Evolutionary conservation across 2,888 invertebrate genomes (phyloP), one percentile per base, ranked within the genome.

Genomic region (Cephus runcator): DNA sequence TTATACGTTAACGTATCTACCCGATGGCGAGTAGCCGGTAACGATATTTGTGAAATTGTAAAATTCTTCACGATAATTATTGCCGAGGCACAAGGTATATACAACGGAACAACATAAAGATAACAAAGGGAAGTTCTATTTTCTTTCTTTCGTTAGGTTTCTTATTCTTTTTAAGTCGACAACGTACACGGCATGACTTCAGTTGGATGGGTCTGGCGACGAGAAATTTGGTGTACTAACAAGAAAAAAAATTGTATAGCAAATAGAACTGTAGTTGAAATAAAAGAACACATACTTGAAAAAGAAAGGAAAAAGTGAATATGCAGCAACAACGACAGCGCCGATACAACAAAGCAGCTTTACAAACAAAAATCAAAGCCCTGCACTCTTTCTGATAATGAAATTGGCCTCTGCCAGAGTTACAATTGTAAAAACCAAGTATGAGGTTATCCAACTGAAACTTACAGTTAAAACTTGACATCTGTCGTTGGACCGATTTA

Each of bases 191-290:
- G 74, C n/a, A 76, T 78, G 78, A 75, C 76, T 78, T 76, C 76
- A 78, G 71, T 78, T 78, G 15, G 73, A 83, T 80, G 80, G 83
- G 79, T 80, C 83, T 85, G 82, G 85, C 79, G 85, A 81, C 82
- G 83, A 84, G 80, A 82, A 71, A 76, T 83, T 87, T 86, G 85
- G 84, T 88, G 88, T 89, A 88, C 82, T 85, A 85, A 87, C 82
- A 81, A 84, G 81, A 85, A 83, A 77, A 79, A 79, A 88, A 86
- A 88, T 87, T 90, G 90, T 90, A 90, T 90, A 90, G 86, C 85
- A 86, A 87, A 84, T 89, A 90, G 89, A 84, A 84, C 80, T 88
- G 86, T 87, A 87, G 88, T 83, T 87, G 87, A 87, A 90, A 88
- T 90, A 89, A 89, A 89, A 87, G 81, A 76, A 86, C 81, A 88